Conservation (phyloP, 2,113 vertebrate species). For the Odobenus rosmarus region DNA sequence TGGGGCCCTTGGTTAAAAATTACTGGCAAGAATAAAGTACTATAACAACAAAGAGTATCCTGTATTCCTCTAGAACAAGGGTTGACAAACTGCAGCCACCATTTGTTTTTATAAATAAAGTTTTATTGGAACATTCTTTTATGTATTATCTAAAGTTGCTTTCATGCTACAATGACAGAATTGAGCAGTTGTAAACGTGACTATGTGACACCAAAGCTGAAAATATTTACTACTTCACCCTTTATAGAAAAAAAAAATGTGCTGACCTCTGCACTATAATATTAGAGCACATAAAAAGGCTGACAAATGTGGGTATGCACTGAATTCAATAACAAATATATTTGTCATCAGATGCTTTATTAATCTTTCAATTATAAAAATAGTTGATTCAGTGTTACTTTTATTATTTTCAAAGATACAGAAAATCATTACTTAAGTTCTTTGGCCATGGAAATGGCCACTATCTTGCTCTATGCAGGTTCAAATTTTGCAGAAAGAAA, state of each 20-base stretch:
- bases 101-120: neutral
- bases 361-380: slow-evolving; percentile 8
- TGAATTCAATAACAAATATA: neutral
- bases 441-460: neutral
- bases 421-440: neutral
- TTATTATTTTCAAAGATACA: neutral
- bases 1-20: neutral
- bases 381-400: neutral
- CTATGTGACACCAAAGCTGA: neutral
- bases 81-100: neutral
- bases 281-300: neutral
- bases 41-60: neutral
- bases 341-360: neutral
- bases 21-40: neutral
- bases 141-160: neutral
- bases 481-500: neutral
- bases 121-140: neutral
- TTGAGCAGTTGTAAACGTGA: neutral
- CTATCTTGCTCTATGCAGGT: neutral
- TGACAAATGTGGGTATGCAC: neutral
- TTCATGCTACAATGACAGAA: neutral
- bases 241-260: neutral
- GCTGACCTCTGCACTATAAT: neutral
- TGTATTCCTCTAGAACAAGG: neutral
- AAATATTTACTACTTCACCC: neutral